A percentile compares a stretch with the other conserved stretches of the same genome.
Conservation (phyloP, 2,888 invertebrate species). For the Meteorus cinctellus region DNA sequence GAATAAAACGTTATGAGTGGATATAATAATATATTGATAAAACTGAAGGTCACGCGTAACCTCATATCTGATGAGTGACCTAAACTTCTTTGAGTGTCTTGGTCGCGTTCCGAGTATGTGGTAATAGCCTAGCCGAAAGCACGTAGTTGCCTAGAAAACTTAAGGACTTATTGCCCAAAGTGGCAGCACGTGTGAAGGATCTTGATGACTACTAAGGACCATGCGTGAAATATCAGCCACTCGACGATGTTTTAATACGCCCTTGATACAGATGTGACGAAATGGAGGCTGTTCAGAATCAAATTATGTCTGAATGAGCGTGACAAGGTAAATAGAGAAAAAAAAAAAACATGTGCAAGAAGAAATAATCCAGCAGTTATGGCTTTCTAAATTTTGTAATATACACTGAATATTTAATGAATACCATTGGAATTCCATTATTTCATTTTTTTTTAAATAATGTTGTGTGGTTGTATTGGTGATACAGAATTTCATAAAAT, state of each 20-base stretch:
- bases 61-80: neutral
- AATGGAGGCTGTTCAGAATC: neutral
- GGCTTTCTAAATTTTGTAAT: too few species aligned
- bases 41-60: neutral
- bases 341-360: too few species aligned
- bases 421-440: too few species aligned
- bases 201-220: slow-evolving; percentile 22
- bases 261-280: neutral
- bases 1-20: too few species aligned
- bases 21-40: too few species aligned
- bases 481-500: too few species aligned
- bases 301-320: too few species aligned
- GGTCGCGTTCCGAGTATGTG: slow-evolving; percentile 43
- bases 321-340: too few species aligned
- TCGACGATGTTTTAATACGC: neutral
- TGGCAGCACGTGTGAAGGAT: slow-evolving; percentile 30
- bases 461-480: too few species aligned
- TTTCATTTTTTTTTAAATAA: too few species aligned
- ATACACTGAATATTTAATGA: too few species aligned
- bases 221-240: slow-evolving; percentile 46
- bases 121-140: slow-evolving; percentile 39
- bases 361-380: too few species aligned
- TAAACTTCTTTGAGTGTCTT: slow-evolving; percentile 17
- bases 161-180: slow-evolving; percentile 11
- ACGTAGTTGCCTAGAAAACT: slow-evolving; percentile 15